Evolutionary conservation across 35 echinoderm and acorn worm species (phyloP), one percentile per base, ranked within the genome.

Genomic region (Strongylocentrotus purpuratus): DNA sequence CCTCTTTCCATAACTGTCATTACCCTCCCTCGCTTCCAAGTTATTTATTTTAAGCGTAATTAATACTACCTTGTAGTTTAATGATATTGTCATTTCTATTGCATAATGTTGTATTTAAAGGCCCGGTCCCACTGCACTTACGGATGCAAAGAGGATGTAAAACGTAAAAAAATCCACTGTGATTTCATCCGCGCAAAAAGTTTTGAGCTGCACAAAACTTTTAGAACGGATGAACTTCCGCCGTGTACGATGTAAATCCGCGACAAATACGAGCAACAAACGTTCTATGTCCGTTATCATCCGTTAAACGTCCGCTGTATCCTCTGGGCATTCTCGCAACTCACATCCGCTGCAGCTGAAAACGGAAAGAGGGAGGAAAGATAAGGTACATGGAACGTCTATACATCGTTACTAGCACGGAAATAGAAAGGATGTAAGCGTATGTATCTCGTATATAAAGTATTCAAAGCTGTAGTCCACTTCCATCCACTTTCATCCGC

Each of bases 221-320:
- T 89, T 41, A 45, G 87, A 88, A 88, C 87, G 87, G 87, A 89
- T 89, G 87, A 89, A 89, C 87, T 89, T 89, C 85, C 85, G 85
- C 85, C 85, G 85, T 33, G 32, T 86, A 86, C 85, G 85, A 86
- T 86, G 85, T 86, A 86, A 86, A 86, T 86, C 85, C 85, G 85
- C 85, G 85, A 86, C 85, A 86, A 9, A 86, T 86, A 86, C 85
- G 85, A 86, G 85, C 85, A 86, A 86, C 85, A 86, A 86, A 86
- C 85, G 85, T 86, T 86, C 28, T 86, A 86, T 86, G 85, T 86
- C 85, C 85, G 85, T 86, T 86, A 86, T 10, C 85, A 86, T 86
- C 85, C 85, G 28, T 86, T 86, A 4, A 86, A 86, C 85, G 85
- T 86, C 85, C 85, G 85, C 85, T 86, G 85, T 86, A 86, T 86